phyloP scores from a whole-genome alignment of 2,113 vertebrate species.

The Calypte anna region DNA sequence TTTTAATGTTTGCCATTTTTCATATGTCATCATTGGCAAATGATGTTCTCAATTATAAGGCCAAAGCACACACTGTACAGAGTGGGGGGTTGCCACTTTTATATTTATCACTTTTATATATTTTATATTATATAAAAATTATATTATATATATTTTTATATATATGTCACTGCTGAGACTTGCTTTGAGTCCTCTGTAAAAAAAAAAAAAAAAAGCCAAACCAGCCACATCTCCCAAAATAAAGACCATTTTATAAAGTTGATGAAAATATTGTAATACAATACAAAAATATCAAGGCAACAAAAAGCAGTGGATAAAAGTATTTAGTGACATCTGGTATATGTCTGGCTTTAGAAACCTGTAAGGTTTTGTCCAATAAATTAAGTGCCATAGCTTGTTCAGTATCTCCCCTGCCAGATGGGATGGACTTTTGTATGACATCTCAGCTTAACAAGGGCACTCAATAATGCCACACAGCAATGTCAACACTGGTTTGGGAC shows the following conservation, averaged over 20 bases:
- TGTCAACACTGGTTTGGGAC: slow-evolving; percentile 30
- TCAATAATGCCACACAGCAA: neutral
- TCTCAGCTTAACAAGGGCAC: slow-evolving; percentile 18
- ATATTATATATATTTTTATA: too few relatives aligned
- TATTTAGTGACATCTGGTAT: neutral
- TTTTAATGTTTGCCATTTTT: neutral
- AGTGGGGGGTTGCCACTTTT: neutral
- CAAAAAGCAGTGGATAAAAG: neutral
- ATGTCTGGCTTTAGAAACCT: neutral
- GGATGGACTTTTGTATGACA: slow-evolving; percentile 35
- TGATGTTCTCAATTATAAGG: neutral
- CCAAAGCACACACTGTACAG: neutral
- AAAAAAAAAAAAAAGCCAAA: neutral
- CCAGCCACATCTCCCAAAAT: neutral
- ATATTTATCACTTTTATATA: neutral
- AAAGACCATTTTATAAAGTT: neutral
- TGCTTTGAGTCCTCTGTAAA: neutral
- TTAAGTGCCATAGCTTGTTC: neutral
- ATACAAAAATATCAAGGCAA: neutral
- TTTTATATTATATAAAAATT: too few relatives aligned
- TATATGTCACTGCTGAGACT: neutral
- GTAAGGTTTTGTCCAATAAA: neutral
- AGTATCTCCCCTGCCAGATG: neutral
- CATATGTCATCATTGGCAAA: neutral
- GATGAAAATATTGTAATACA: neutral